Evolutionary conservation across 2,888 invertebrate species (phyloP).

Genomic region (Oscheius myriophilus): DNA sequence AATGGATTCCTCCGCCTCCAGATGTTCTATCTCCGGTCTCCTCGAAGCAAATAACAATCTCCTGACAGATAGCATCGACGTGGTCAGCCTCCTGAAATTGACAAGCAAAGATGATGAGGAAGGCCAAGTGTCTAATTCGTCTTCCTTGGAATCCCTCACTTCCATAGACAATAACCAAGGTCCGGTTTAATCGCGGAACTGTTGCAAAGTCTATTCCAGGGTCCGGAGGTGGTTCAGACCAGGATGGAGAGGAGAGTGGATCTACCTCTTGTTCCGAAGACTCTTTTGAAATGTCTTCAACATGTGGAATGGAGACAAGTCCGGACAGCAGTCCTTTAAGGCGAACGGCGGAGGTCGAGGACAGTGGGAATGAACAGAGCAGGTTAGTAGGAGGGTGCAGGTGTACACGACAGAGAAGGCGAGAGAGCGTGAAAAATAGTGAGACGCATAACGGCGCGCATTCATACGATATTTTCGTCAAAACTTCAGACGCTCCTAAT

Average conservation of each 20-base stretch:
- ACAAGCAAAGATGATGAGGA: constrained; percentile 38
- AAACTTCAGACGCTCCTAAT: too few species aligned
- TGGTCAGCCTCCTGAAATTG: constrained; percentile 38
- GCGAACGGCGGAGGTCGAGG: constrained; percentile 18
- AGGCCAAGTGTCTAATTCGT: constrained; percentile 46
- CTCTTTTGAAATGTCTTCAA: constrained; percentile 64
- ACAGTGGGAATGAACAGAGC: too few species aligned
- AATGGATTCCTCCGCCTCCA: constrained; percentile 28
- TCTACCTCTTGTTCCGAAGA: constrained; percentile 65
- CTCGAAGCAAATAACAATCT: constrained; percentile 21
- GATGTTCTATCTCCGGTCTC: constrained; percentile 13
- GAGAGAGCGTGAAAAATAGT: too few species aligned
- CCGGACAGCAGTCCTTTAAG: constrained; percentile 25
- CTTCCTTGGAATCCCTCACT: constrained; percentile 42
- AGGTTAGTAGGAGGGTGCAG: too few species aligned
- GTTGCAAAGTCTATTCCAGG: constrained; percentile 17
- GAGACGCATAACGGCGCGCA: too few species aligned
- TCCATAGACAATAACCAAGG: constrained; percentile 51
- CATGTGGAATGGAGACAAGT: constrained; percentile 20
- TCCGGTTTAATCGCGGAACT: neutral
- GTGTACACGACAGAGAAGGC: too few species aligned
- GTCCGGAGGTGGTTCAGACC: constrained; percentile 31
- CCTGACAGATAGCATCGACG: constrained; percentile 23
- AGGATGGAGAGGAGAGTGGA: constrained; percentile 48
- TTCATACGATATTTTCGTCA: too few species aligned